Percentiles rank a stretch among this genome's conserved stretches.
phyloP scores from a whole-genome alignment of 2,797 vertebrate genomes.

The Epinephelus coioides region DNA sequence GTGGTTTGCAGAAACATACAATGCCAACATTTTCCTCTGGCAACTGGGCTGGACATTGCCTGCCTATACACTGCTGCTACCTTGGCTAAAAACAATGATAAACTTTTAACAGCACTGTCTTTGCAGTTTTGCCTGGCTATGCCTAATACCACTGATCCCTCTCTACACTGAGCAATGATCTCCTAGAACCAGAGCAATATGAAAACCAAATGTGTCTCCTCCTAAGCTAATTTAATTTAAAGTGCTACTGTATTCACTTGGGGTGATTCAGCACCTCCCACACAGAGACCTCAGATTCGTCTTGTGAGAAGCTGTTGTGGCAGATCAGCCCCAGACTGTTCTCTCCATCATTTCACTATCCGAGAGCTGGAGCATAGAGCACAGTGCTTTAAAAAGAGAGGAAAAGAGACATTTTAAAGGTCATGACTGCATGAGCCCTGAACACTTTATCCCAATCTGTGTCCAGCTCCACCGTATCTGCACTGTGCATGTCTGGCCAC shows the following conservation, averaged over 20 bases:
- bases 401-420: conserved; percentile 36
- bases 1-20: no score
- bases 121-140: background rate
- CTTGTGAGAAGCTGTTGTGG: conserved; percentile 26
- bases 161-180: conserved; percentile 1
- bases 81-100: background rate
- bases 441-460: conserved; percentile 5
- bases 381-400: conserved; percentile 9
- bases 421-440: conserved; percentile 7
- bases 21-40: no score
- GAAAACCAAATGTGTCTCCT: conserved; percentile 18
- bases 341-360: conserved; percentile 31
- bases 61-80: background rate
- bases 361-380: conserved; percentile 18
- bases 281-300: conserved; percentile 31
- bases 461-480: background rate
- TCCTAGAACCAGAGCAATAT: background rate
- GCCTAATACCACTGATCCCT: background rate
- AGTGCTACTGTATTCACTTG: conserved; percentile 18
- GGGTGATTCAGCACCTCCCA: conserved; percentile 26
- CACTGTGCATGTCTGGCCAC: background rate
- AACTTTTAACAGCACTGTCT: background rate
- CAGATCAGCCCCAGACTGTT: conserved; percentile 25
- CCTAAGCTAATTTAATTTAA: conserved; percentile 25
- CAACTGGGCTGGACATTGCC: background rate